Base-by-base conservation (phyloP, 2,888 invertebrate genomes). In the Drepana falcataria region DNA sequence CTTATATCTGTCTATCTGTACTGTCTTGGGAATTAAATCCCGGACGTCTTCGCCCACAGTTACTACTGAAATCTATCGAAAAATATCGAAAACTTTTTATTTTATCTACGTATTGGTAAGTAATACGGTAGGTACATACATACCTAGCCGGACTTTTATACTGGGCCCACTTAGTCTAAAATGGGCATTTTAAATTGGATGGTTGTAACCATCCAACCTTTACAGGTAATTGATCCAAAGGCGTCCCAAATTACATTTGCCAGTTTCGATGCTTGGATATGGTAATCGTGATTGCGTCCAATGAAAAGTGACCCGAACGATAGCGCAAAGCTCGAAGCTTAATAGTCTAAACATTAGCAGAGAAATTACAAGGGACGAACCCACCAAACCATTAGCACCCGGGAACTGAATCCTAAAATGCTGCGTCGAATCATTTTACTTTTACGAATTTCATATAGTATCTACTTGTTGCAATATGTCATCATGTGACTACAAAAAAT, bases 311-410 rank as follows among this genome's bases (percentile, higher is more conserved):
- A 69, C 66, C 68, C 60, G 61, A 69, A 69, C 65, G 65, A 73
- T 65, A 63, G 59, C 54, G 61, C 60, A 62, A 71, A 69, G 71
- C 72, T 65, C 65, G 65, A 66, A 64, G 66, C 76, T 74, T 77
- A 77, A 79, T 80, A 73, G 79, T 66, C 71, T 71, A 68, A 75
- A 75, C 81, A 82, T 82, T 81, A 81, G 73, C 64, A 68, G 73
- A 66, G 74, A 75, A 82, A 83, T 83, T 81, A 83, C 78, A 75
- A 75, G 77, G 80, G 79, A 77, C 77, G 72, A 73, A 71, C 69
- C 72, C 66, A 61, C 69, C 69, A 72, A 68, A 69, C 74, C 79
- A 80, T 82, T 83, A 83, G 73, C 74, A 71, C 68, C 68, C 59
- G 53, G 59, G 58, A 52, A 51, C 57, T n/a, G 56, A 59, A 54